These are phyloP conservation scores for Eonycteris spelaea DNA, from an alignment of 2,113 vertebrate genomes.

Conservation along the genomic window DNA sequence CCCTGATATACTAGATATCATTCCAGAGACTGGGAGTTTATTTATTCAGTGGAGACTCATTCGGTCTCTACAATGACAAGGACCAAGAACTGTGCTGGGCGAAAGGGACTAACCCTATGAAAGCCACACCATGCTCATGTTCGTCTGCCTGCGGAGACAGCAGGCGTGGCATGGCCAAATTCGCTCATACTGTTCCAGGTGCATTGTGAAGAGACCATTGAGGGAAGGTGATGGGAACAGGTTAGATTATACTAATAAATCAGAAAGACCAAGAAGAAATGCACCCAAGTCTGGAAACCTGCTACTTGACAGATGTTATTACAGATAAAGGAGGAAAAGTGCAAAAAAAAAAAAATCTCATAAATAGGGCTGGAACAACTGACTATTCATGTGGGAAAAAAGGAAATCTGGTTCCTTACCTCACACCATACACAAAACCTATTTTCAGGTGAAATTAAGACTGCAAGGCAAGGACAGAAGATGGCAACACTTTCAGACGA, in stretches of 20 bases:
- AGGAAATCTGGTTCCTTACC: background rate
- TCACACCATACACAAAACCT: background rate
- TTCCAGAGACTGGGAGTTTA: background rate
- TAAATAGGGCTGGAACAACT: background rate
- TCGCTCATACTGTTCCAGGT: too few relatives aligned
- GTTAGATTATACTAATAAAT: too few relatives aligned
- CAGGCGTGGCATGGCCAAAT: too few relatives aligned
- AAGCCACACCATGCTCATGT: accelerated
- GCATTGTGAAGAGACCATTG: background rate
- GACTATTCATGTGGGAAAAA: background rate
- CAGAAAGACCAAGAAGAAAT: background rate
- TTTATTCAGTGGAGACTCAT: background rate
- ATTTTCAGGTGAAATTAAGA: background rate
- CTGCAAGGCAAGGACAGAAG: background rate
- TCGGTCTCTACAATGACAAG: background rate
- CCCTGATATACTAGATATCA: background rate
- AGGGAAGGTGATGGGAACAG: background rate
- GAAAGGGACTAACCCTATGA: background rate
- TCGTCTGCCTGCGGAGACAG: background rate
- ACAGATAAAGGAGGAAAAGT: background rate
- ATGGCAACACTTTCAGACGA: background rate
- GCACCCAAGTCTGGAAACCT: background rate
- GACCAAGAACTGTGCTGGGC: too few relatives aligned
- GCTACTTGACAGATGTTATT: background rate
- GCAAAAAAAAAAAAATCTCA: background rate